Base-by-base conservation (phyloP, 2,113 vertebrate genomes). In the Oreocharis arfaki region DNA sequence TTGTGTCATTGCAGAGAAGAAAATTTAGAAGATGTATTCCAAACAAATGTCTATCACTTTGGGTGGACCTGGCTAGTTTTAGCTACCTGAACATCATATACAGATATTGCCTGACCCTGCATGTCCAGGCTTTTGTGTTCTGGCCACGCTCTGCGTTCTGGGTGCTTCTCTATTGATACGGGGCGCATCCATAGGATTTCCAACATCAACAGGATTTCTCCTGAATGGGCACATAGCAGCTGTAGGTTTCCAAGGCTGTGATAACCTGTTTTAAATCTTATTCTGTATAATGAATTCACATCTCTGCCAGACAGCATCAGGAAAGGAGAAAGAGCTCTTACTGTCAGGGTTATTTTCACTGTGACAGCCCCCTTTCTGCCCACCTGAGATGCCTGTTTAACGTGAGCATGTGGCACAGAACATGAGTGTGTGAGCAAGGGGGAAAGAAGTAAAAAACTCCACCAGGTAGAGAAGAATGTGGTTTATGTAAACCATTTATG, bases 371-470 rank as follows among this genome's bases (percentile, higher is more conserved):
- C 37, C 52, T 7, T 53, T 63, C 70, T 57, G 47, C 37, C 69
- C 47, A 30, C 39, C 33, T 23, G 44, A 78, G 64, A 22, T 0
- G 4, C 27, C 35, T n/a, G 15, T 18, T 56, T 46, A 10, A 21
- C 0, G 0, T 1, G 10, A 71, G 64, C 1, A 1, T 7, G 59
- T 37, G 76, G 21, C 24, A 46, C 52, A 46, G 30, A 74, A 28
- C 2, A 1, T 2, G 30, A 35, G 11, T 5, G 13, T 20, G 16
- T 13, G 39, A 50, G n/a, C 33, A 64, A 68, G 60, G n/a, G 37
- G 17, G 30, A 7, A 49, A 26, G 23, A 9, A 41, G 32, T 22
- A 5, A 20, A 32, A 7, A 41, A 21, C 9, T 21, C 13, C 57
- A 32, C 17, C 16, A 75, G 60, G 1, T 0, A 49, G 77, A 64